Percentiles rank a stretch among this genome's conserved stretches.
phyloP scores from a whole-genome alignment of 2,888 invertebrate species.

The Drosophila stalkeri region DNA sequence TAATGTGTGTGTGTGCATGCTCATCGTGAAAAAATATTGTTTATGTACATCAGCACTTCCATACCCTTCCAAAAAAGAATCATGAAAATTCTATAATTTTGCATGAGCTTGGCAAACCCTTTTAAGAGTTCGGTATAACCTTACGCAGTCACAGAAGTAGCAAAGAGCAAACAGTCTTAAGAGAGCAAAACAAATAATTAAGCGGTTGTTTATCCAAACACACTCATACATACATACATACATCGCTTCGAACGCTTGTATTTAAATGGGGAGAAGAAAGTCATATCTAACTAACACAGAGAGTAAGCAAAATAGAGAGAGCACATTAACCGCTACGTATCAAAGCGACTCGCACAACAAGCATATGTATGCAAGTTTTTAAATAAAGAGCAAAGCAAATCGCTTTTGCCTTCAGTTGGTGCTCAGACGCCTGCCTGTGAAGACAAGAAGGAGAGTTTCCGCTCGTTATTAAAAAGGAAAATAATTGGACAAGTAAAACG shows the following conservation, averaged over 20 bases:
- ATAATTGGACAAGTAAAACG: conserved; percentile 7
- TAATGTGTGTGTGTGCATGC: too few relatives aligned
- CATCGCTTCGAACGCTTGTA: not conserved
- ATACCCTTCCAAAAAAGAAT: too few relatives aligned
- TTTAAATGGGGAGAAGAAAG: not conserved
- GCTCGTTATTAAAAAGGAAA: not conserved
- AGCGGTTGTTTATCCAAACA: not conserved
- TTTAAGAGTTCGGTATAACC: too few relatives aligned
- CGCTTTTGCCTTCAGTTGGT: conserved; percentile 48
- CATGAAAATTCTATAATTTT: too few relatives aligned
- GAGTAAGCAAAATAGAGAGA: conserved; percentile 13
- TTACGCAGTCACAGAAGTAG: not conserved
- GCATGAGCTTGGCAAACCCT: too few relatives aligned
- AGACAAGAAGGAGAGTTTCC: not conserved
- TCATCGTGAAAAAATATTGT: too few relatives aligned
- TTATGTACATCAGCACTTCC: too few relatives aligned
- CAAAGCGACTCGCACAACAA: not conserved
- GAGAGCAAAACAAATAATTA: not conserved
- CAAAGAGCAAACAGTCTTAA: not conserved
- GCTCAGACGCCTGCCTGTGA: conserved; percentile 22
- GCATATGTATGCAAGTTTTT: not conserved
- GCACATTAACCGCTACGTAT: not conserved
- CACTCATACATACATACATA: not conserved
- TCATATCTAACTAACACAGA: not conserved
- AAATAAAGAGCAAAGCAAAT: conserved; percentile 31